Evolutionary conservation across 2,113 vertebrate species (phyloP).

Genomic region (Neotoma lepida): DNA sequence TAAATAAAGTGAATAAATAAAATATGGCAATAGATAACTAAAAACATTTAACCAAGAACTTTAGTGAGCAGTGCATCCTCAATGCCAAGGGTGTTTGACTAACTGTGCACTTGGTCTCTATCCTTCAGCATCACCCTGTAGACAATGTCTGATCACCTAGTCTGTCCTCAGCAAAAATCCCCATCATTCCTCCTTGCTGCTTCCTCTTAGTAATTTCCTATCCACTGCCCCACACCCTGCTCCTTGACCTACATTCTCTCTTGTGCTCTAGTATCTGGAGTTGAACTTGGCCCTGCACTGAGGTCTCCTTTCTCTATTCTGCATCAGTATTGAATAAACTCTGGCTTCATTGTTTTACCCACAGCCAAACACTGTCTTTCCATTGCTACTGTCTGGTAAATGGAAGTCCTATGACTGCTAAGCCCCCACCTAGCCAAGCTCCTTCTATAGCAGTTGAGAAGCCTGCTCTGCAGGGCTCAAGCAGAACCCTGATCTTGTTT

Average conservation of each 20-base stretch:
- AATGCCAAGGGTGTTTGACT: not conserved
- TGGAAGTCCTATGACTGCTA: not conserved
- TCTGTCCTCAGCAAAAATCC: not conserved
- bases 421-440: not conserved
- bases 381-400: not conserved
- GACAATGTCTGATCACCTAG: not conserved
- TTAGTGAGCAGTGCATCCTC: not conserved
- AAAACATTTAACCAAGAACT: not conserved
- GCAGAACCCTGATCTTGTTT: not conserved
- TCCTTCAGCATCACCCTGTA: too few relatives aligned
- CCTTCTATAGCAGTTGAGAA: not conserved
- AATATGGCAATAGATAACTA: not conserved
- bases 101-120: not conserved
- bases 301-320: not conserved
- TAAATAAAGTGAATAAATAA: not conserved
- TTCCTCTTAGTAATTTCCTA: not conserved
- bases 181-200: not conserved
- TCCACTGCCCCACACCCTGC: not conserved
- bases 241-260: not conserved
- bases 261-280: not conserved
- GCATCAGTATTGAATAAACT: not conserved
- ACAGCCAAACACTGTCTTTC: not conserved
- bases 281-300: not conserved
- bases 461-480: not conserved
- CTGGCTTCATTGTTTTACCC: not conserved